Conservation (phyloP, 2,888 invertebrate species). For the Meiosimyza decipiens region DNA sequence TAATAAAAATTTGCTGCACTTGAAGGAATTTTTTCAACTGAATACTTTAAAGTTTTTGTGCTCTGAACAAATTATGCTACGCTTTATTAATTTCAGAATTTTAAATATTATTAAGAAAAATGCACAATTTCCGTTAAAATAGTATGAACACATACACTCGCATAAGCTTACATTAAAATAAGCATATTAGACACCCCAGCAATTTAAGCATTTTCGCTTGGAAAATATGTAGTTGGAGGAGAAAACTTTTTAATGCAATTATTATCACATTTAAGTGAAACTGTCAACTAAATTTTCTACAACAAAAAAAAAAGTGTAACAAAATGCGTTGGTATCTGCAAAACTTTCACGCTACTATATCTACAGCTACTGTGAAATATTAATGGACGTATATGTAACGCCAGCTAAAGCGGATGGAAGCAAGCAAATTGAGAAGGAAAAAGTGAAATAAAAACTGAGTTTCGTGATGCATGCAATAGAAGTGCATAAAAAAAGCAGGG, state of each 20-base stretch:
- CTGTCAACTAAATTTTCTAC: conserved; percentile 26
- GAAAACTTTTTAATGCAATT: conserved; percentile 29
- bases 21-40: no score
- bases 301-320: neutral
- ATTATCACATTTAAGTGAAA: conserved; percentile 22
- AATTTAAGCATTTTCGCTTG: neutral
- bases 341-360: neutral
- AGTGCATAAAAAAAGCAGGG: no score
- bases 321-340: no score
- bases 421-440: no score
- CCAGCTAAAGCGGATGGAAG: no score
- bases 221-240: neutral
- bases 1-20: no score
- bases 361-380: neutral
- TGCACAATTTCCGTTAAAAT: conserved; percentile 1
- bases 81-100: neutral
- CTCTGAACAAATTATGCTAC: no score
- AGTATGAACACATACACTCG: neutral
- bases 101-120: neutral
- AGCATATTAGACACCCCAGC: neutral
- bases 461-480: neutral
- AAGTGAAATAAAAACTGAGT: no score
- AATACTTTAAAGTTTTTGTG: no score
- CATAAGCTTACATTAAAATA: no score
- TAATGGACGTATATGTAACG: no score